Base-by-base conservation (phyloP, 2,888 invertebrate species). In the Hypena proboscidalis region DNA sequence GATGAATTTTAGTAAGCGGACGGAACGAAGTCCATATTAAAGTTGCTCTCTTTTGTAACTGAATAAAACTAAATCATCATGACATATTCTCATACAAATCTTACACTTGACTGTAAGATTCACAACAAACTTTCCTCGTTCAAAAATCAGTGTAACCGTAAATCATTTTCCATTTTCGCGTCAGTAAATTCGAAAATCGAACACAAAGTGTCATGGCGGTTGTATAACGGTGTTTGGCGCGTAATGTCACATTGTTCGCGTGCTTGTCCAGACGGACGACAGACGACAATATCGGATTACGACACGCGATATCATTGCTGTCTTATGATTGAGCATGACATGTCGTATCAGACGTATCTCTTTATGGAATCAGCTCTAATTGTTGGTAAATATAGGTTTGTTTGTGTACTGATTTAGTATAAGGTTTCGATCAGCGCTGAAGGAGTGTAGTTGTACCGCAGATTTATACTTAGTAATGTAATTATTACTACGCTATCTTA, bases 171-270 rank as follows among this genome's bases (percentile, higher is more conserved):
- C 7, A 11, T 23, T 11, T 19, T 31, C 26, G 17, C n/a, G 22
- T n/a, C 20, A 23, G 34, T 41, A 42, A 35, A 31, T 30, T 30
- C 31, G 25, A 31, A 35, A 42, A 42, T 31, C 25, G 35, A 42
- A 20, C 31, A 31, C 10, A 8, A 34, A 35, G 20, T 42, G 42
- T 42, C 36, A 42, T 36, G 42, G 42, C 35, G 31, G 14, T 6
- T 36, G 35, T 23, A 19, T 40, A 43, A 43, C 43, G 43, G 43
- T 43, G 22, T 29, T 27, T 27, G 36, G 26, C 32, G 32, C 21
- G 37, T 44, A 44, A 33, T 38, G 37, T 38, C 37, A 44, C 37
- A 37, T 44, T 38, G 43, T 44, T 44, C 13, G 37, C 37, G 43
- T 43, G 37, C 17, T 26, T 30, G 35, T 27, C 25, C 37, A 44